Percentiles rank a stretch among this genome's conserved stretches.
Conservation (phyloP, 2,797 vertebrate species). For the Phaenicophaeus curvirostris region DNA sequence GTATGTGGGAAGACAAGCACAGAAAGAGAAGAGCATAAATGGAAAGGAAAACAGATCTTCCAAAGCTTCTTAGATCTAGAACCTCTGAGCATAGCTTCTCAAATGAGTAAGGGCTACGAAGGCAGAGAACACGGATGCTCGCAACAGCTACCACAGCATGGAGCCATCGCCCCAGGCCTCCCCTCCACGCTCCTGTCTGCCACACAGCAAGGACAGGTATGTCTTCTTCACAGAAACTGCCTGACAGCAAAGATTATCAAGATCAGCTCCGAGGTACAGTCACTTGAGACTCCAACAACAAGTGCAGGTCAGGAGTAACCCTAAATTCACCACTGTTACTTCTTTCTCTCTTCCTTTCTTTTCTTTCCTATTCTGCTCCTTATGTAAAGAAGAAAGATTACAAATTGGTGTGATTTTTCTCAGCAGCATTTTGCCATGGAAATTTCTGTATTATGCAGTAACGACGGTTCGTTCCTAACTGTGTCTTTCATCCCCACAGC, state of each 20-base stretch:
- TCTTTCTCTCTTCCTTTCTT: not conserved
- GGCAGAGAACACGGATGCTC: not conserved
- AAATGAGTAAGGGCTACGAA: not conserved
- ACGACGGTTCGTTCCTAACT: conserved; percentile 32
- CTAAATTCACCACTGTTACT: not conserved
- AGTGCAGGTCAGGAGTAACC: not conserved
- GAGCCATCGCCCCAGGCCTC: not conserved
- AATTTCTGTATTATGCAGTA: conserved; percentile 31
- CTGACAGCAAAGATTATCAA: not conserved
- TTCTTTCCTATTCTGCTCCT: not conserved
- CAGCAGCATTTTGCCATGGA: conserved; percentile 34
- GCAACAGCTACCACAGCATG: not conserved
- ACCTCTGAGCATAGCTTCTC: not conserved
- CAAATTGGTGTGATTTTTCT: conserved; percentile 11
- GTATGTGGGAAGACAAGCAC: not conserved
- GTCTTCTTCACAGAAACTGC: not conserved
- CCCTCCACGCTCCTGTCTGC: not conserved
- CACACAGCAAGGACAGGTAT: not conserved
- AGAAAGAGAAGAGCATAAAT: conserved; percentile 2
- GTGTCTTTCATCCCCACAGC: conserved; percentile 24
- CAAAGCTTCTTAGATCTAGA: not conserved
- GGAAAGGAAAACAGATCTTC: not conserved
- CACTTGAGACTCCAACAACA: not conserved
- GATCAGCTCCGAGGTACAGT: not conserved
- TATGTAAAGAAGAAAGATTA: conserved; percentile 5